Percentiles rank a stretch among this genome's conserved stretches.
Conservation (phyloP, 23 tunicate genomes). For the Corella eumyota region DNA sequence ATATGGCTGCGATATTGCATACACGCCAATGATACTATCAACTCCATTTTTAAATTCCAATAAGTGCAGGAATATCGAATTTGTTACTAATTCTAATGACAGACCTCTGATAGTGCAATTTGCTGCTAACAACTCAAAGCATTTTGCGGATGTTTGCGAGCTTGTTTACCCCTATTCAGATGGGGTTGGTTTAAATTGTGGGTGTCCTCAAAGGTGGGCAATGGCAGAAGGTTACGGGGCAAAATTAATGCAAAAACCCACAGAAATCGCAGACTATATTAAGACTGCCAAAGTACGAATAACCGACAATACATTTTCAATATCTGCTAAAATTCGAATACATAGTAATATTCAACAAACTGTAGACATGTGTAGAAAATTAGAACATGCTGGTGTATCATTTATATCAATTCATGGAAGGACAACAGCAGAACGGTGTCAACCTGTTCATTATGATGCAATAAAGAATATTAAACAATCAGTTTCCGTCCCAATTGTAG, state of each 20-base stretch:
- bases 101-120: conserved; percentile 83
- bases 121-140: conserved; percentile 76
- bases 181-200: conserved; percentile 89
- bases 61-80: conserved; percentile 65
- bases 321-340: conserved; percentile 82
- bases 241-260: conserved; percentile 50
- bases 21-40: conserved; percentile 92
- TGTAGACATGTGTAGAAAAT: conserved; percentile 44
- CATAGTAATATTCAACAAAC: conserved; percentile 37
- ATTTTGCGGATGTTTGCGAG: conserved; percentile 66
- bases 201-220: conserved; percentile 97
- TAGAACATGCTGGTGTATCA: conserved; percentile 64
- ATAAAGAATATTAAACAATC: conserved; percentile 60
- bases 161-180: conserved; percentile 68
- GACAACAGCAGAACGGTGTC: conserved; percentile 68
- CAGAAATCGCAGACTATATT: conserved; percentile 27
- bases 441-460: conserved; percentile 83
- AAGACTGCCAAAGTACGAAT: conserved; percentile 36
- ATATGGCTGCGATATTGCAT: conserved; percentile 75
- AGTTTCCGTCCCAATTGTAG: conserved; percentile 55
- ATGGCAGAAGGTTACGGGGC: conserved; percentile 94
- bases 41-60: conserved; percentile 66
- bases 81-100: conserved; percentile 35
- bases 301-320: conserved; percentile 48
- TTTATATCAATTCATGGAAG: conserved; percentile 82